Conservation (phyloP, 1,140 invertebrate genomes). For the Euglossa dilemma region DNA sequence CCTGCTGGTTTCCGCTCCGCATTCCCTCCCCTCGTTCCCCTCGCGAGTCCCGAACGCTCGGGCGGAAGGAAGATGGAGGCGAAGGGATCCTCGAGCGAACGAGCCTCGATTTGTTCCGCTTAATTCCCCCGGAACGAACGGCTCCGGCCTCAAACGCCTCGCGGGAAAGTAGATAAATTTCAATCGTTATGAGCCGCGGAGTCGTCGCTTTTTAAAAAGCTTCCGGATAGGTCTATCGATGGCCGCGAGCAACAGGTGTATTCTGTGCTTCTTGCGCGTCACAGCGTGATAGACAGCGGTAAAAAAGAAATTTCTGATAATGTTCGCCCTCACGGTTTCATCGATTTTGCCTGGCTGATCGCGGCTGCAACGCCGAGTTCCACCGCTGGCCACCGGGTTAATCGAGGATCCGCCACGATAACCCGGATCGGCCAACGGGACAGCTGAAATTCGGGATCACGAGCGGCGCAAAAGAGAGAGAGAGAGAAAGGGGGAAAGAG, state of each 20-base stretch:
- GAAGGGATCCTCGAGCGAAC: background rate
- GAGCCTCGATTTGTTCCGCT: constrained; percentile 31
- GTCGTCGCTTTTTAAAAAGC: constrained; percentile 49
- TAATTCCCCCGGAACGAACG: constrained; percentile 46
- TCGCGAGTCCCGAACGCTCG: no score
- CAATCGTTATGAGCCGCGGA: constrained; percentile 11
- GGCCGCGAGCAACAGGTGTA: constrained; percentile 65
- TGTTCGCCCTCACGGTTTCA: background rate
- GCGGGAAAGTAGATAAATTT: constrained; percentile 16
- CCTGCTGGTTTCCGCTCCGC: no score
- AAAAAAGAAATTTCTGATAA: constrained; percentile 42
- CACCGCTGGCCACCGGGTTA: no score
- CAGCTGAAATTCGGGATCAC: no score
- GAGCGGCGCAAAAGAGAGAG: no score
- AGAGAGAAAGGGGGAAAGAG: no score
- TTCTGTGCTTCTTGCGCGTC: constrained; percentile 40
- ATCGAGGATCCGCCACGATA: no score
- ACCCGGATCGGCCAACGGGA: no score
- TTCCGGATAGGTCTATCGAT: constrained; percentile 67
- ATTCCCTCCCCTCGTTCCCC: no score
- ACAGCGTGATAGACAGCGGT: constrained; percentile 28
- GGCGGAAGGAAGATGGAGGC: background rate
- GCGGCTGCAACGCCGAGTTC: no score
- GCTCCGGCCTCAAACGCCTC: background rate
- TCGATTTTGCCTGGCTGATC: background rate